These are phyloP conservation scores for Phenganax stokvisi DNA, from an alignment of 92 coral and sea anemone species.

Conservation along the genomic window DNA sequence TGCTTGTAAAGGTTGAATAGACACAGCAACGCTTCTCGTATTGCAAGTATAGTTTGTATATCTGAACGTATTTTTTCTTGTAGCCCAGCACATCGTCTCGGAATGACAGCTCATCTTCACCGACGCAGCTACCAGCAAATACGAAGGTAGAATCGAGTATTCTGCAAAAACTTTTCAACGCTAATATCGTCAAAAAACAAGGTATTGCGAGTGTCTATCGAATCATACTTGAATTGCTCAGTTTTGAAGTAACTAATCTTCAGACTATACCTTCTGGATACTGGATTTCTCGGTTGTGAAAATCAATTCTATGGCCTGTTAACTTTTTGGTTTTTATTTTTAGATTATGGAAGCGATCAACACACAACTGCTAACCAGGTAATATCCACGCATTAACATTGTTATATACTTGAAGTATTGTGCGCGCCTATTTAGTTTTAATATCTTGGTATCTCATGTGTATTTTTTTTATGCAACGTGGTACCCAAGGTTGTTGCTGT, in stretches of 20 bases:
- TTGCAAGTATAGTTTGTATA: not conserved
- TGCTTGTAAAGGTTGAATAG: not conserved
- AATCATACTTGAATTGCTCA: not conserved
- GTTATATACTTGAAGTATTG: not conserved
- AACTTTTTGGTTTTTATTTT: not conserved
- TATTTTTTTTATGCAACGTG: not conserved
- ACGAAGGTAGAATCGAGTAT: not conserved
- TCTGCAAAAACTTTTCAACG: conserved; percentile 16
- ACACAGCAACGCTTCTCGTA: not conserved
- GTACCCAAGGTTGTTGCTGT: not conserved
- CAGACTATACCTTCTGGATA: too few species aligned
- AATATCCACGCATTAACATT: not conserved
- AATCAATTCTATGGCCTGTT: not conserved
- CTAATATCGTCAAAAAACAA: conserved; percentile 3
- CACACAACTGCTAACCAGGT: conserved; percentile 1
- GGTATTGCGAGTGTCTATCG: not conserved
- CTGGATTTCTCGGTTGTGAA: too few species aligned
- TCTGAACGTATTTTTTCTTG: not conserved
- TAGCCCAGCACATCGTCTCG: conserved; percentile 9
- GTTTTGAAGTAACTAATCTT: too few species aligned
- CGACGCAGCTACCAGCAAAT: conserved; percentile 20
- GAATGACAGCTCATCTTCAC: not conserved
- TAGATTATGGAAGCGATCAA: conserved; percentile 13
- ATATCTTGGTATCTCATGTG: not conserved
- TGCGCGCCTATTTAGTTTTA: not conserved